Base-by-base conservation (phyloP, 2,113 vertebrate genomes). In the Plotosus lineatus region DNA sequence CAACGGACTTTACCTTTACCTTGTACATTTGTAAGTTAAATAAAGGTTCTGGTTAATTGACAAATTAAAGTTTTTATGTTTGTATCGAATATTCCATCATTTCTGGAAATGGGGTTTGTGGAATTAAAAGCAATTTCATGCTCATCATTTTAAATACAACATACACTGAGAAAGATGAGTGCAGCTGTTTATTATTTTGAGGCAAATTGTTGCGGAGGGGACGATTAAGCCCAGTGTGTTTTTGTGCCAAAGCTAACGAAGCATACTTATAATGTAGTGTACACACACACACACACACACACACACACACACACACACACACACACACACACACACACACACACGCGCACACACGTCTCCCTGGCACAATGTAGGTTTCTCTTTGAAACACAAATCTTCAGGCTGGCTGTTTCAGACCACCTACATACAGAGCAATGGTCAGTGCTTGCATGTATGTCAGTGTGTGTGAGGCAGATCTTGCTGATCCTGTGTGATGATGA, bases 101-200 rank as follows among this genome's bases (percentile, higher is more conserved):
- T n/a, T n/a, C n/a, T n/a, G n/a, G n/a, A n/a, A n/a, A 10, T 8
- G 7, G 10, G 1, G 15, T 3, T 63, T 63, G 2, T 19, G 19
- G 60, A 36, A 21, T 19, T 63, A 63, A 19, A 40, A 19, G 23
- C 19, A 63, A 8, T 23, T 66, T 68, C 12, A 19, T 66, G 63
- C 4, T 42, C 38, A 68, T 68, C 10, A 42, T 11, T 4, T 6
- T 75, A 15, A 75, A 75, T 0, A 12, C 21, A 76, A n/a, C 7
- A 19, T 8, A 19, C 9, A 60, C 14, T 19, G n/a, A 61, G n/a
- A 31, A 33, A 77, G 40, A 77, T 77, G 26, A 61, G 48, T 21
- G 17, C 75, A 61, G 38, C 51, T 75, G 74, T 77, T 61, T 60
- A 77, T 77, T 61, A 61, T 77, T 61, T 77, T 15, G 4, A 33